Base-by-base conservation (phyloP, 2,113 vertebrate genomes). In the Eidolon helvum region DNA sequence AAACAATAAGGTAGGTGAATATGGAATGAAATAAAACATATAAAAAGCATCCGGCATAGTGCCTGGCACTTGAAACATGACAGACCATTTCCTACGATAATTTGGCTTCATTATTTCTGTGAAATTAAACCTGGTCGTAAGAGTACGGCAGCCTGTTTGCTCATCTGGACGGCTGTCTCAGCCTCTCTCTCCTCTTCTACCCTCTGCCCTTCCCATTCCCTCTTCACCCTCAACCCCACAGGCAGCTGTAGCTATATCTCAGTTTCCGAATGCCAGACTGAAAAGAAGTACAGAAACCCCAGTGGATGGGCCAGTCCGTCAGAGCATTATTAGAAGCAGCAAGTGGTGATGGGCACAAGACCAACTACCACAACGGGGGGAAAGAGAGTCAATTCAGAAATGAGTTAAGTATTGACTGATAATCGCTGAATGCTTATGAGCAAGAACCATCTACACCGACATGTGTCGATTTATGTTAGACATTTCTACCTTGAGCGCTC, bases 51-150 rank as follows among this genome's bases (percentile, higher is more conserved):
- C 28, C 26, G 57, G 50, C 12, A 45, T 50, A 69, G 63, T 30
- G 84, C 38, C 69, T 78, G 69, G 59, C 69, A 55, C 75, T 35
- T 69, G 66, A 91, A 82, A 92, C 30, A 71, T 21, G 40, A 26
- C 1, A 30, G 28, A 53, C 68, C 22, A 10, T 88, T 53, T 26
- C 38, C 55, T 14, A 26, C 48, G 53, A n/a, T 45, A 45, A 38
- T 79, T 21, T 74, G 8, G 26, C 35, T 84, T 86, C 26, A 38
- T 80, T 66, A 28, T 55, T 69, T 75, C 71, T 45, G 10, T 55
- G 38, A 97, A 65, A 50, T 80, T 79, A 50, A 69, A 61, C 40
- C 11, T 66, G 26, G 9, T 12, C 10, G 26, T 19, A 48, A 38
- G 53, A 61, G 40, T 5, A 86, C 0, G 28, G n/a, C 16, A 77